Conservation (phyloP, 1,140 invertebrate species). For the Drosophila miranda region DNA sequence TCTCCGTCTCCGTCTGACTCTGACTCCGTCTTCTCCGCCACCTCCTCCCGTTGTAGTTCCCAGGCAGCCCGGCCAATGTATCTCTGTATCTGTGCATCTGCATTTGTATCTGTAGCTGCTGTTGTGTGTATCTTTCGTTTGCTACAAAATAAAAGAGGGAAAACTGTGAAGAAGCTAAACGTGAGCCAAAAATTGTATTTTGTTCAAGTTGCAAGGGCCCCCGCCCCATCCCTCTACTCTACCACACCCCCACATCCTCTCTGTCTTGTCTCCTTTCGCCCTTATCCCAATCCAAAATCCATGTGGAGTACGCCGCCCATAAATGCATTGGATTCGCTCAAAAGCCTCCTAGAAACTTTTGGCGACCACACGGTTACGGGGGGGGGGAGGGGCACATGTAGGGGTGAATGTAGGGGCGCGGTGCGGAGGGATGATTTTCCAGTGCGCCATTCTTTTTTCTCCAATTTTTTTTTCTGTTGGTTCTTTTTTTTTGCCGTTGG, state of each 20-base stretch:
- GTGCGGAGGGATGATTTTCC: conserved; percentile 28
- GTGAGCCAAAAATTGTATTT: conserved; percentile 55
- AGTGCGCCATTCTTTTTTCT: conserved; percentile 37
- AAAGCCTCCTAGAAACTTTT: too few species aligned
- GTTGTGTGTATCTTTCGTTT: conserved; percentile 1
- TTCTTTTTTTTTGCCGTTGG: conserved; percentile 17
- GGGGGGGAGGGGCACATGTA: too few species aligned
- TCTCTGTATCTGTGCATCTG: conserved; percentile 1
- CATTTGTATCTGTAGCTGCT: neutral
- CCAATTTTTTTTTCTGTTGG: conserved; percentile 40
- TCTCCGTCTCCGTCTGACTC: too few species aligned
- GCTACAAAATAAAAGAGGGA: conserved; percentile 11
- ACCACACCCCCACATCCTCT: neutral
- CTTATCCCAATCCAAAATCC: too few species aligned
- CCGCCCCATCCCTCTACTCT: neutral
- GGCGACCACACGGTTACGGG: too few species aligned
- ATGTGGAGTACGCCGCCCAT: too few species aligned
- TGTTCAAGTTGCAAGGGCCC: conserved; percentile 41
- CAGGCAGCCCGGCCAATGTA: neutral
- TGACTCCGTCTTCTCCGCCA: too few species aligned
- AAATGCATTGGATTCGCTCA: too few species aligned
- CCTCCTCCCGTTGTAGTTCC: too few species aligned
- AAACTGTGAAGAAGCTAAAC: conserved; percentile 4
- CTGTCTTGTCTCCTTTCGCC: too few species aligned
- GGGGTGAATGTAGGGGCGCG: neutral